These are phyloP conservation scores for Spilogale gracilis DNA, from an alignment of 2,113 vertebrate genomes.

Conservation along the genomic window DNA sequence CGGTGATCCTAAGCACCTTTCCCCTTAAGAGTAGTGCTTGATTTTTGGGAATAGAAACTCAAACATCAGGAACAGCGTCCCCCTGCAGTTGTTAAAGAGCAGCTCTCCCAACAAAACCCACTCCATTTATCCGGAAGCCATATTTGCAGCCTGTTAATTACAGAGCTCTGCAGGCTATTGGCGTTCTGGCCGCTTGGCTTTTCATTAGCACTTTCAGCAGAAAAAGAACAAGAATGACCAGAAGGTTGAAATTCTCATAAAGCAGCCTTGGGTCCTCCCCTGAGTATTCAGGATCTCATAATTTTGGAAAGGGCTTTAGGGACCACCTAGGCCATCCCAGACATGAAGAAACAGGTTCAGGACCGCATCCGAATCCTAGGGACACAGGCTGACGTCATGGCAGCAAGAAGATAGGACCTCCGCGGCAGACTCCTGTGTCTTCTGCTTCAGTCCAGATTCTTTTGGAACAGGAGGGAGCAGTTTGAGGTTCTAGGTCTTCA, in stretches of 20 bases:
- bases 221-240: slow-evolving; percentile 28
- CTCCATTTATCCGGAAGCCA: neutral
- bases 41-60: neutral
- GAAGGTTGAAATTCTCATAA: neutral
- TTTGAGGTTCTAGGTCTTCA: neutral
- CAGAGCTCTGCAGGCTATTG: neutral
- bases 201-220: slow-evolving; percentile 7
- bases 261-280: neutral
- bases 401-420: neutral
- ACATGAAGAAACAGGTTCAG: neutral
- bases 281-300: neutral
- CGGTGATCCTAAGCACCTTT: neutral
- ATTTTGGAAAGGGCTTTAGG: neutral
- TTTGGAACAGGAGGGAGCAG: neutral
- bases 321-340: neutral
- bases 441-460: neutral
- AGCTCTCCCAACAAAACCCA: neutral
- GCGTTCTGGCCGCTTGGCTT: neutral
- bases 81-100: neutral
- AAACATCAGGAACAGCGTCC: neutral
- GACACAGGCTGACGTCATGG: neutral
- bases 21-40: neutral
- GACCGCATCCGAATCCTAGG: neutral
- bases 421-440: neutral
- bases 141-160: neutral